Conservation (phyloP, 2,888 invertebrate species). For the Amphipoea lucens region DNA sequence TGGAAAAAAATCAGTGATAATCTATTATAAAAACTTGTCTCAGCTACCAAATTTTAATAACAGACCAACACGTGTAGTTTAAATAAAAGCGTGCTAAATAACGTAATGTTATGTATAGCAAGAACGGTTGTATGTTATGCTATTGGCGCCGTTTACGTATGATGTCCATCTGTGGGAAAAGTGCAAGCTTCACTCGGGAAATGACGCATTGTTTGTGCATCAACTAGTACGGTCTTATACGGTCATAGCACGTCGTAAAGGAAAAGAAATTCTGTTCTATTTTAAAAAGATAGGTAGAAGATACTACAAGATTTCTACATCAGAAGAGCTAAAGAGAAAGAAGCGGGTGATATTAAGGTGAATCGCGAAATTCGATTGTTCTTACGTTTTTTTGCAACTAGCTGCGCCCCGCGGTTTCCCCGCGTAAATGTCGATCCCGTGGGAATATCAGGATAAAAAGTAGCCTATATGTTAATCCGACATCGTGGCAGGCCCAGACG, state of each 20-base stretch:
- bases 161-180: slow-evolving; percentile 28
- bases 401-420: no score
- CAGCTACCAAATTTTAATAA: not conserved
- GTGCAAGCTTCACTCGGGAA: slow-evolving; percentile 1
- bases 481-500: no score
- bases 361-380: no score
- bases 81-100: not conserved
- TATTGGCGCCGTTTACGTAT: slow-evolving; percentile 11
- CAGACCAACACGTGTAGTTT: not conserved
- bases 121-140: not conserved
- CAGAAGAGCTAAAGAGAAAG: no score
- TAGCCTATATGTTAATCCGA: no score
- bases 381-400: no score
- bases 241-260: not conserved
- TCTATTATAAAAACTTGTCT: no score
- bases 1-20: not conserved
- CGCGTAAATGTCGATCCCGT: no score
- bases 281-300: not conserved
- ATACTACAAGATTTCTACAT: not conserved
- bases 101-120: not conserved
- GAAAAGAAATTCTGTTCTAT: not conserved
- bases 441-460: no score
- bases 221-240: not conserved
- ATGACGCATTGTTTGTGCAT: slow-evolving; percentile 29
- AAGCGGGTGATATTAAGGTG: no score